These are phyloP conservation scores for Melanostoma scalare DNA, from an alignment of 2,888 invertebrate genomes.

Conservation along the genomic window DNA sequence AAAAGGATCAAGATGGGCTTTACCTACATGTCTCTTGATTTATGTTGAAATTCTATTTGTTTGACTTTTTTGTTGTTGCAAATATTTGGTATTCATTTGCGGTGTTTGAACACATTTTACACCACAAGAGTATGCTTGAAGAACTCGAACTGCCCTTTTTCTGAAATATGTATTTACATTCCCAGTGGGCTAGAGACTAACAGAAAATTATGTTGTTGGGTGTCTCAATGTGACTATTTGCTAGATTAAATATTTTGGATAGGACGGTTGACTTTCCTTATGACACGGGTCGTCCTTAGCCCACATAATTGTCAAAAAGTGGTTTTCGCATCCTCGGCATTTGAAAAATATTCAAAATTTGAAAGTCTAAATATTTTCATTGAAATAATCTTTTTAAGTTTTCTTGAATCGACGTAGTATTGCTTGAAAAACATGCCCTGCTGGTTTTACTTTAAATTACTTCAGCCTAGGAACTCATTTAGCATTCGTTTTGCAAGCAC, in stretches of 20 bases:
- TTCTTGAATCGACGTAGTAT: too few relatives aligned
- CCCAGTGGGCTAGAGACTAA: background rate
- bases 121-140: constrained; percentile 37
- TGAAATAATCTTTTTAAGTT: too few relatives aligned
- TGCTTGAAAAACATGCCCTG: too few relatives aligned
- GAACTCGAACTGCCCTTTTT: constrained; percentile 22
- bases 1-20: constrained; percentile 38
- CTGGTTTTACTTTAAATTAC: too few relatives aligned
- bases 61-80: constrained; percentile 22
- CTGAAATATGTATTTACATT: constrained; percentile 39
- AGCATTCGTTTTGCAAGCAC: too few relatives aligned
- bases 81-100: constrained; percentile 48
- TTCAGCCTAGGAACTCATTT: too few relatives aligned
- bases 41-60: constrained; percentile 38
- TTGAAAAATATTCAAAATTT: too few relatives aligned
- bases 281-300: background rate
- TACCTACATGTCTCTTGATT: constrained; percentile 30
- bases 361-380: constrained; percentile 14
- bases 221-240: too few relatives aligned
- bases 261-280: background rate
- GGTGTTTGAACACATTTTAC: constrained; percentile 39
- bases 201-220: too few relatives aligned
- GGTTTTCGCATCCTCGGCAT: too few relatives aligned
- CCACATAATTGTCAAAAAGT: too few relatives aligned
- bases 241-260: background rate